These are phyloP conservation scores for Cladopsammia gracilis DNA, from an alignment of 64 coral and sea anemone species.

Conservation along the genomic window DNA sequence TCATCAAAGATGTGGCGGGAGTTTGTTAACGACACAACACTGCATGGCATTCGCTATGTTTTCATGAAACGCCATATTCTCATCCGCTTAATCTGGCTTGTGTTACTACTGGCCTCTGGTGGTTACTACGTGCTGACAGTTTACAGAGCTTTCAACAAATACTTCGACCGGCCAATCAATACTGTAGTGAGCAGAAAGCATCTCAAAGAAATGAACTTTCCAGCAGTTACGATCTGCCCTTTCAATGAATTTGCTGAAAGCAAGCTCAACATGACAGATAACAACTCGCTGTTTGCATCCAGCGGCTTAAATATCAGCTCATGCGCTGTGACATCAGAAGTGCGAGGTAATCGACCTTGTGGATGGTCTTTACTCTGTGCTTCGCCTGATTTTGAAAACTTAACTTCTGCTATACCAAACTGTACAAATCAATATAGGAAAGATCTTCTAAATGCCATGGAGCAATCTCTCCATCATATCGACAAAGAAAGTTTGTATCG, in stretches of 20 bases:
- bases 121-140: slow-evolving; percentile 28
- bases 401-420: slow-evolving; percentile 6
- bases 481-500: slow-evolving; percentile 29
- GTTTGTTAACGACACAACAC: slow-evolving; percentile 65
- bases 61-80: slow-evolving; percentile 42
- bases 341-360: slow-evolving; percentile 4
- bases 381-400: background rate
- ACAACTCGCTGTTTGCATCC: slow-evolving; percentile 5
- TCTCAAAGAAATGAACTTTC: slow-evolving; percentile 40
- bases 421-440: slow-evolving; percentile 52
- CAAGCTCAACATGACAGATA: background rate
- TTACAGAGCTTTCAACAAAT: slow-evolving; percentile 60
- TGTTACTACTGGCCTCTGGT: slow-evolving; percentile 55
- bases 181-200: slow-evolving; percentile 52
- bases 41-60: slow-evolving; percentile 73
- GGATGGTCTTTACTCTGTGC: background rate
- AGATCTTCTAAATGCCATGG: slow-evolving; percentile 33
- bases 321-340: slow-evolving; percentile 11
- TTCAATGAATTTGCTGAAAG: slow-evolving; percentile 38
- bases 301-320: slow-evolving; percentile 24
- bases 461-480: background rate
- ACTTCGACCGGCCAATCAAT: slow-evolving; percentile 62
- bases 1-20: slow-evolving; percentile 53
- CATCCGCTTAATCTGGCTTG: slow-evolving; percentile 36
- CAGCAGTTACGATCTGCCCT: slow-evolving; percentile 69